Evolutionary conservation across 2,888 invertebrate genomes (phyloP), one percentile per base, ranked within the genome.

Genomic region (Lithodes maja): DNA sequence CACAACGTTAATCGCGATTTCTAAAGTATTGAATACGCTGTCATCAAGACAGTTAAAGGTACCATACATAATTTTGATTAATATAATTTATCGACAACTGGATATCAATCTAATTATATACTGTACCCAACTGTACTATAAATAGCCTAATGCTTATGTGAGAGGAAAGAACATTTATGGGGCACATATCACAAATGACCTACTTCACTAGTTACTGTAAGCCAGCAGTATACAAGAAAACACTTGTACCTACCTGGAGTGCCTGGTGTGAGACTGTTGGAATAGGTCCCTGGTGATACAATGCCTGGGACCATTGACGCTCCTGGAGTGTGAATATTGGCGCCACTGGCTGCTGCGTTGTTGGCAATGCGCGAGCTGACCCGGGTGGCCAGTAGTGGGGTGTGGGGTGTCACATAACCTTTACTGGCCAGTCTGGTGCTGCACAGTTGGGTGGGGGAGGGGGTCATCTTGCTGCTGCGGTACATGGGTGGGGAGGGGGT

Each of bases 351-450:
- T 12, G 88, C 88, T 52, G 88, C 88, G 33, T 84, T 88, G 61
- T 88, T 88, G 15, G 88, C 88, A 79, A 88, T 88, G n/a, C 88
- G 85, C 33, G 88, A 85, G 55, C 88, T 88, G 61, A 88, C 88
- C 55, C 88, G 79, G 7, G 84, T 88, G 7, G 74, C 88, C 7
- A 61, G 75, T 2, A 80, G 50, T 9, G 84, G 88, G n/a, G 83
- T 80, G 7, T 71, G 80, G 17, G 75, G 75, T 15, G 88, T 52
- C 68, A 74, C 61, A 68, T 68, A 81, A n/a, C 75, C 74, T 77
- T 84, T 81, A 52, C 15, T 81, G 52, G 71, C 84, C 12, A 77
- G 61, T 81, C 85, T 85, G 74, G 85, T 78, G 1, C 87, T 74
- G 3, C 68, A 74, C 7, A 75, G 33, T 61, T 88, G 88, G n/a